Evolutionary conservation across 2,113 vertebrate species (phyloP), one percentile per base, ranked within the genome.

Genomic region (Pterocles gutturalis): DNA sequence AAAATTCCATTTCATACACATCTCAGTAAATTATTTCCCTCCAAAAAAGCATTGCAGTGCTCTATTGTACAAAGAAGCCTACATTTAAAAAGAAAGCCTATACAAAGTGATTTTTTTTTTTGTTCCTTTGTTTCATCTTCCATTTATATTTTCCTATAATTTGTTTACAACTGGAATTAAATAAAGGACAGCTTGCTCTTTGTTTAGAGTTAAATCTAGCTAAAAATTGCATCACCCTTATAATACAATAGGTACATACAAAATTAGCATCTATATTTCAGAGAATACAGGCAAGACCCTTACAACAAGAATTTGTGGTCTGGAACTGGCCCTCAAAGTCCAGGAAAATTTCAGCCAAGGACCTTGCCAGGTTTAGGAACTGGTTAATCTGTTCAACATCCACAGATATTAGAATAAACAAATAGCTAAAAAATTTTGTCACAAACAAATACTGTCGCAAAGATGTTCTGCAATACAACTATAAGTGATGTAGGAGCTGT

Each of bases 1-100:
- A 98, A 97, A 98, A 97, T 97, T 97, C 96, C 94, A 83, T 97
- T 98, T 98, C 97, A 96, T 98, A 97, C 96, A 95, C 90, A 97
- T 93, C 97, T 97, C 96, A 96, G 92, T 93, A 96, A 97, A 94
- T 92, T 96, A 96, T 96, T 98, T 97, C 90, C 91, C 93, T 96
- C 96, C 97, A 96, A 97, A 93, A 94, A 97, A 95, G 41, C 29
- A 91, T 17, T 83, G 81, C 85, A 93, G 90, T 87, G 77, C 76
- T 96, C 80, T 93, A 67, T 95, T 87, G 64, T 94, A 97, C 91
- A 98, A 97, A 96, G 94, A 86, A 82, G 90, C 21, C 60, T 53
- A 53, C 54, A 84, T 86, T 97, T 95, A 69, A 64, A 90, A 89
- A 84, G 45, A 87, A 96, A 87, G 75, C 36, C 61, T 75, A 67